Percentiles rank a stretch among this genome's conserved stretches.
phyloP scores from a whole-genome alignment of 2,888 invertebrate genomes.

The Drosophila pegasa region DNA sequence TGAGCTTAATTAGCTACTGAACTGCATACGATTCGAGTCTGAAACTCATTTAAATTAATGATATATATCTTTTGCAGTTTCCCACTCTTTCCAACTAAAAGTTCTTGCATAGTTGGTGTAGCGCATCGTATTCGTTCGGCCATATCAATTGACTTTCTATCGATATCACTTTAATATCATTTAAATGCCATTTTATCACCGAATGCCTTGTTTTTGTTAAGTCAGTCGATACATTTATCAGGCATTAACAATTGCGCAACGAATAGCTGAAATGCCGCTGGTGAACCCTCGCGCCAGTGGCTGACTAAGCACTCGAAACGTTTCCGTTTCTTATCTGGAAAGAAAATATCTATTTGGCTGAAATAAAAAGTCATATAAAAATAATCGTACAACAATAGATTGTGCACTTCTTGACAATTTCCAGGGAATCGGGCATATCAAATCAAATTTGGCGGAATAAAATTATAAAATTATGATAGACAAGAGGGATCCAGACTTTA shows the following conservation, averaged over 20 bases:
- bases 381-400: conserved; percentile 17
- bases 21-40: not conserved
- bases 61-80: not conserved
- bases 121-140: conserved; percentile 1
- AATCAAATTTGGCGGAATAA: conserved; percentile 9
- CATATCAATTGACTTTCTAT: conserved; percentile 7
- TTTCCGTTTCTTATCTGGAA: conserved; percentile 44
- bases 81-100: not conserved
- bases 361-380: conserved; percentile 1
- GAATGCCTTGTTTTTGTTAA: conserved; percentile 24
- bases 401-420: conserved; percentile 11
- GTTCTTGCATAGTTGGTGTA: not conserved
- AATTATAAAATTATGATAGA: not conserved
- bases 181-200: conserved; percentile 32
- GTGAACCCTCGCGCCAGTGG: conserved; percentile 10
- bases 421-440: not conserved
- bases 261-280: conserved; percentile 15
- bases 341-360: conserved; percentile 5
- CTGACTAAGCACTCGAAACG: conserved; percentile 43
- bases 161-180: conserved; percentile 24
- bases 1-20: not conserved
- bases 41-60: no score
- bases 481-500: conserved; percentile 11
- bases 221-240: conserved; percentile 19
- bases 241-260: conserved; percentile 32